Evolutionary conservation across 2,797 vertebrate species (phyloP).

Genomic region (Bovichtus diacanthus): DNA sequence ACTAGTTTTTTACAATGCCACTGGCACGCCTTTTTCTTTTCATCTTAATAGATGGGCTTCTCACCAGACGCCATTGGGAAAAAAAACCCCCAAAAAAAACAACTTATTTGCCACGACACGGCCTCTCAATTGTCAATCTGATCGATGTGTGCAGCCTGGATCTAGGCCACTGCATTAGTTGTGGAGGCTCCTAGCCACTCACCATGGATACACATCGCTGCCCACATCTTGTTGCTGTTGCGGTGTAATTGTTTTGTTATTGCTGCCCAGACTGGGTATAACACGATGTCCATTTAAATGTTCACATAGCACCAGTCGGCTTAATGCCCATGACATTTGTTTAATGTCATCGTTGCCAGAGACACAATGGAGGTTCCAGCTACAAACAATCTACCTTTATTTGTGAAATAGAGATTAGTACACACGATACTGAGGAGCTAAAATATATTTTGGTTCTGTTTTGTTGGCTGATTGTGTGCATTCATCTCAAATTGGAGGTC

Average conservation of each 20-base stretch:
- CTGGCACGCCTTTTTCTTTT: conserved; percentile 40
- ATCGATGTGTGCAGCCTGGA: conserved; percentile 72
- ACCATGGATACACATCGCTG: conserved; percentile 59
- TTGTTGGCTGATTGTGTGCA: too few relatives aligned
- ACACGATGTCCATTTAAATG: conserved; percentile 57
- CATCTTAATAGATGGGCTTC: conserved; percentile 61
- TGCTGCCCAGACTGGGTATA: conserved; percentile 34
- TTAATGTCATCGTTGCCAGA: conserved; percentile 26
- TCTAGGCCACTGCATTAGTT: conserved; percentile 72
- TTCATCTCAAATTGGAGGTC: not conserved
- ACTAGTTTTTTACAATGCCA: conserved; percentile 28
- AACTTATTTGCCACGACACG: conserved; percentile 54
- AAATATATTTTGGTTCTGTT: not conserved
- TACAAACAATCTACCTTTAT: not conserved
- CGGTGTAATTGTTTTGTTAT: conserved; percentile 72
- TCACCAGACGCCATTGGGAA: conserved; percentile 15
- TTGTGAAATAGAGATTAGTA: not conserved
- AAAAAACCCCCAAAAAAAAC: conserved; percentile 12
- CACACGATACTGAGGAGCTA: not conserved
- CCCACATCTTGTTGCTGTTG: conserved; percentile 58
- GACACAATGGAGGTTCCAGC: not conserved
- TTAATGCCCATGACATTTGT: conserved; percentile 40
- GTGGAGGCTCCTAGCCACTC: conserved; percentile 54
- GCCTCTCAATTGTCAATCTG: conserved; percentile 75
- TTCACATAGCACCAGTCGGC: conserved; percentile 16